Base-by-base conservation (phyloP, 1,140 invertebrate species). In the Drosophila tani region DNA sequence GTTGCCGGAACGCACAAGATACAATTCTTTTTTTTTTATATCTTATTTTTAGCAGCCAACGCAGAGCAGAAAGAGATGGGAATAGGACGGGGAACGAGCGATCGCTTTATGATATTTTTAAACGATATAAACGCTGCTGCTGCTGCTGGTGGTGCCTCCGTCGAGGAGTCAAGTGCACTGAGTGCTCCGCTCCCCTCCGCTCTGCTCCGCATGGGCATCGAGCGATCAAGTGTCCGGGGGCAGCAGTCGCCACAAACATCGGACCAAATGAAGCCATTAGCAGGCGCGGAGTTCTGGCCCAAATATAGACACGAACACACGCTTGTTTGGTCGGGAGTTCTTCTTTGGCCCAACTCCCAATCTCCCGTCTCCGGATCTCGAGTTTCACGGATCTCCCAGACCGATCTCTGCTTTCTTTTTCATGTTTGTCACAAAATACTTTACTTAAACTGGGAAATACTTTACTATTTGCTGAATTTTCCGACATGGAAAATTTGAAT, bases 141-240 rank as follows among this genome's bases (percentile, higher is more conserved):
- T 32, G 81, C 3, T 35, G 21, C 14, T 50, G 46, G 0, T 7
- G 50, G 17, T 55, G 53, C 53, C 53, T 56, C 19, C 35, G 53
- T 1, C 53, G 35, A 40, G 35, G 83, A 83, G 81, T 83, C 81
- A 83, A 83, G 81, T 83, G 81, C 70, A 60, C 40, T 71, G 55
- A 74, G 68, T 60, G 67, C 69, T 73, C 29, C 47, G 67, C 55
- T 58, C 19, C 38, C 64, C 56, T 49, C 19, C 38, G 68, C 43
- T 40, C 32, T 12, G 53, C 71, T 58, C 67, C 69, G 81, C 81
- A 83, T 60, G 58, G 81, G 81, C 81, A 83, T 84, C 81, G 76
- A 81, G 81, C 80, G 82, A 83, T 83, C 81, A 83, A 84, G 81
- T 84, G 82, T 84, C 81, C 81, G 73, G 74, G 74, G 55, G 63